phyloP scores from a whole-genome alignment of 2,113 vertebrate species.

The Sturnira hondurensis region DNA sequence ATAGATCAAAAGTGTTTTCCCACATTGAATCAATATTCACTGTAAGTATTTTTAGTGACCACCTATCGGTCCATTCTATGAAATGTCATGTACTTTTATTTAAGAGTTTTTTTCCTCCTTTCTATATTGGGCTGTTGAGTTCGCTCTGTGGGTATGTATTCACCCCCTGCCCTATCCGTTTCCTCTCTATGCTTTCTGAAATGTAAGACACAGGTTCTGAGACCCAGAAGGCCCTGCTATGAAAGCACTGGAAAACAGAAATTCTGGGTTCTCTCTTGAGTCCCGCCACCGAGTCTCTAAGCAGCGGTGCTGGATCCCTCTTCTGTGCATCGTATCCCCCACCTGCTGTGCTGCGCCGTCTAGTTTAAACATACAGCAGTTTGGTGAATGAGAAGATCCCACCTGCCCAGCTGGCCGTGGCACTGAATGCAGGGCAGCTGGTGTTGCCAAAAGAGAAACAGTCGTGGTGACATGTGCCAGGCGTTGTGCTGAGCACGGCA shows the following conservation, averaged over 20 bases:
- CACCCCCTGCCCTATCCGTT: background rate
- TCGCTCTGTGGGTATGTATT: background rate
- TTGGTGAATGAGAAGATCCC: background rate
- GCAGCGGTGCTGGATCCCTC: background rate
- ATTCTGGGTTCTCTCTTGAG: background rate
- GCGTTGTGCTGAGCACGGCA: background rate
- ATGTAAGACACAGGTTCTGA: background rate
- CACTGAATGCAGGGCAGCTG: background rate
- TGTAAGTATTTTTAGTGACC: background rate
- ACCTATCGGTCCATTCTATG: background rate
- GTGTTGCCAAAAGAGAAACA: background rate
- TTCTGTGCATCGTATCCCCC: background rate
- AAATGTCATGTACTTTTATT: background rate
- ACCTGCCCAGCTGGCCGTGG: background rate
- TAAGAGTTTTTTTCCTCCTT: background rate
- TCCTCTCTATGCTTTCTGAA: background rate
- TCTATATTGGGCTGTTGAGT: background rate
- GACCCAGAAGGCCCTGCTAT: background rate
- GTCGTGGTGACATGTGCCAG: accelerated
- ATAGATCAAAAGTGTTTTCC: background rate
- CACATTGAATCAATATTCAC: background rate
- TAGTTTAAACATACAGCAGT: background rate
- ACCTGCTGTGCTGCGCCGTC: background rate
- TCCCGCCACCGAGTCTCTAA: background rate
- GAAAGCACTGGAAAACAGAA: background rate